Base-by-base conservation (phyloP, 2,888 invertebrate species). In the Venusia cambrica region DNA sequence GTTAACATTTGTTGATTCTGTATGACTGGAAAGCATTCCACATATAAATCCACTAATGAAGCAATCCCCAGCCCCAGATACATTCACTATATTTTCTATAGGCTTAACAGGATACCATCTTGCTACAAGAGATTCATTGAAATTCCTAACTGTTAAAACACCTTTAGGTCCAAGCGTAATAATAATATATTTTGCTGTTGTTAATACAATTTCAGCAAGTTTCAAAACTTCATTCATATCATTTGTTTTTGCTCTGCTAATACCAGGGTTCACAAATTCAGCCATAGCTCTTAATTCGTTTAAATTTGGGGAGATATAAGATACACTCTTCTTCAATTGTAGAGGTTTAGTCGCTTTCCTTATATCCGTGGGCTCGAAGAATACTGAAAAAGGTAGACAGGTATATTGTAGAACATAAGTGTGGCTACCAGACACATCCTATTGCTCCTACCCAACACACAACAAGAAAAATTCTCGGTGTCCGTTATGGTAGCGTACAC, bases 281-380 rank as follows among this genome's bases (percentile, higher is more conserved):
- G 91, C 91, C 73, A 97, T 94, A 8, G 89, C 80, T 50, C 89
- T 78, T 14, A 97, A 79, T 79, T 97, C 97, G 35, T 89, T 88
- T 16, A 93, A 62, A 69, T 97, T 97, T 0, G 97, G 97, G 1
- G 96, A 94, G 3, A 93, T 89, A 51, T 92, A 90, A 8, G 84
- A 74, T 11, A 93, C 58, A 75, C 84, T 87, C 22, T 73, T 56
- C 5, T 71, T 58, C 5, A 72, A 81, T 16, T 68, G 59, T 44
- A 96, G 92, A 10, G 93, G 91, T 72, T 94, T 95, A 0, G 77
- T 71, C 0, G 95, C 93, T 63, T 94, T 93, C 49, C 90, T 88
- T 57, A 92, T 80, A 60, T 97, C 97, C 0, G 97, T 97, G 1
- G 97, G 96, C 69, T 97, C 97, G 69, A 92, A 97, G 88, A 96